phyloP scores from a whole-genome alignment of 2,888 invertebrate species.

The Watsonalla binaria region DNA sequence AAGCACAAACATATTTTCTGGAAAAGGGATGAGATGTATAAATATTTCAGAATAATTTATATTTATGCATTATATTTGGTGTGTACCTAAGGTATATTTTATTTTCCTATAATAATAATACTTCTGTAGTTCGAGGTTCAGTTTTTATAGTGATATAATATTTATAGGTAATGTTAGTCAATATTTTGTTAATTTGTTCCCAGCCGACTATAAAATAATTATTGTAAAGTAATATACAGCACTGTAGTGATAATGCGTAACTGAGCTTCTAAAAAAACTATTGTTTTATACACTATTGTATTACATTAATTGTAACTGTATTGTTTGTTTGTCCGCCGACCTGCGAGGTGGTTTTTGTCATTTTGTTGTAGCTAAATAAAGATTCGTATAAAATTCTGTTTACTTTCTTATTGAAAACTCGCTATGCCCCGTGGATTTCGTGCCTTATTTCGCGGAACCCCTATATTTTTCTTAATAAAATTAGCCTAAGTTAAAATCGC shows the following conservation, averaged over 20 bases:
- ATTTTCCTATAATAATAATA: no score
- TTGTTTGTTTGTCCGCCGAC: slow-evolving; percentile 50
- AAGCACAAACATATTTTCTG: no score
- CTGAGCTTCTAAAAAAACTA: slow-evolving; percentile 68
- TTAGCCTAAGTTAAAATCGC: no score
- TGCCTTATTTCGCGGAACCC: no score
- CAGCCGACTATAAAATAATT: slow-evolving; percentile 55
- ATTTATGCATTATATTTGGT: no score
- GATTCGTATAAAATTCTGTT: slow-evolving; percentile 51
- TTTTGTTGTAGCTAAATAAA: slow-evolving; percentile 76
- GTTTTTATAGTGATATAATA: neutral
- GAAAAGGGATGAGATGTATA: no score
- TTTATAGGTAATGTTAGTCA: neutral
- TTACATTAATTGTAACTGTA: slow-evolving; percentile 34
- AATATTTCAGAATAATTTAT: no score
- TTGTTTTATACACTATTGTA: slow-evolving; percentile 72
- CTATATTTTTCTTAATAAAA: no score
- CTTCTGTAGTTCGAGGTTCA: slow-evolving; percentile 3
- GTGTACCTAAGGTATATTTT: no score
- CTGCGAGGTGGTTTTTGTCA: slow-evolving; percentile 42
- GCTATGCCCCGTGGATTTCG: no score
- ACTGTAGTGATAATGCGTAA: slow-evolving; percentile 76
- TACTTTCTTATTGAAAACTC: slow-evolving; percentile 11
- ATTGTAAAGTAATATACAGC: slow-evolving; percentile 50
- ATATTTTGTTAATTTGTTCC: slow-evolving; percentile 19